Evolutionary conservation across 2,888 invertebrate species (phyloP), one percentile per base, ranked within the genome.

Genomic region (Tinea semifulvella): DNA sequence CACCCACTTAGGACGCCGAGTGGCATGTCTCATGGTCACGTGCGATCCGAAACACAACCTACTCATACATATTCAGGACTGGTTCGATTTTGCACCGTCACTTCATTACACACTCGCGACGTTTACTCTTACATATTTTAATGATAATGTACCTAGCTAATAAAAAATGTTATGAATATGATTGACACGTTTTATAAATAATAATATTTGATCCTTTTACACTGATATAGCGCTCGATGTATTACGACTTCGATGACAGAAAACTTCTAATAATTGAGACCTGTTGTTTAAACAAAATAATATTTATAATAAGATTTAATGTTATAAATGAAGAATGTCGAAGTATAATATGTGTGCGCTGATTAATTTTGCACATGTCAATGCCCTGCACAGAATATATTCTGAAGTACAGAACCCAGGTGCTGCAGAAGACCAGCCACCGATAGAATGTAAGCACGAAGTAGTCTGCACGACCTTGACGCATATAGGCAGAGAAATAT

Each of bases 71-170:
- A 61, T 68, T 69, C 73, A 72, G 72, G 66, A 69, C 65, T 66
- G 66, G 74, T 76, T 80, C 83, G 84, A 85, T 85, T 85, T 85
- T 85, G 85, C 85, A 85, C 85, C 84, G 82, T 79, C 71, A 77
- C 76, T 79, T 75, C 79, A 74, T 71, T 63, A 59, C 59, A 74
- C 66, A 74, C 69, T 8, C 55, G 53, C 54, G 56, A 56, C 55
- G 55, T 50, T 56, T 18, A 45, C 47, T 47, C 42, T 39, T 17
- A 42, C 53, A 57, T 50, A 52, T 53, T 50, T 53, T 7, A 19
- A 8, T 14, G 4, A n/a, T 40, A n/a, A 22, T 22, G n/a, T n/a
- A n/a, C n/a, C n/a, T 20, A 40, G 5, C 20, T 13, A 40, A 19
- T 39, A 5, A 36, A 2, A n/a, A 22, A 13, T 11, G 8, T 43